Base-by-base conservation (phyloP, 2,888 invertebrate genomes). In the Ormyrus thymus region DNA sequence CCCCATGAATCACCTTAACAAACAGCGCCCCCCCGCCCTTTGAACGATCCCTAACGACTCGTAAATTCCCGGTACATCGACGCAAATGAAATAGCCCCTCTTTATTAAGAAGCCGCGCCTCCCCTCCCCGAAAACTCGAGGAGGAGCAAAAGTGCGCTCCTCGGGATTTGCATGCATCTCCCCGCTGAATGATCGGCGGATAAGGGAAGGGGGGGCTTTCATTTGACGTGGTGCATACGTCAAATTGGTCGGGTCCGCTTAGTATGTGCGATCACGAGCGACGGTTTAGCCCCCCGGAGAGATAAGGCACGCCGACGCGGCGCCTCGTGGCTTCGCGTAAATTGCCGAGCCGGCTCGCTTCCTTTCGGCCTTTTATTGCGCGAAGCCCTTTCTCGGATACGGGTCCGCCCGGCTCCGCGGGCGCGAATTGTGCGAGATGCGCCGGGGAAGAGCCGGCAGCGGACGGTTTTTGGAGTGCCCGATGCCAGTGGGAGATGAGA, bases 241-340 rank as follows among this genome's bases (percentile, higher is more conserved):
- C 84, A 83, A 84, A 84, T 77, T 81, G 84, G 83, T 84, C 76
- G 69, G 71, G 43, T 8, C 58, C 66, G 83, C 84, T 87, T 86
- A 85, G 85, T 87, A 88, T 88, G 88, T 84, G 85, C 83, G 84
- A 85, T 84, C 88, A 88, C 87, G 88, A 84, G 84, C 86, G 80
- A 83, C 87, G 87, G 87, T 88, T 88, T 88, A 88, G 79, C 83
- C 87, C 82, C 81, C 81, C 58, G 0, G 76, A 80, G 81, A 86
- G 88, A 88, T 88, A 88, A 87, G 88, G 87, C 88, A 86, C 86
- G 85, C 70, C 81, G 82, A 61, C 77, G 81, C 72, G 74, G 78
- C 10, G 11, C 45, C 11, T 45, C 61, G 7, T 6, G 10, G 13
- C 61, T 61, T 11, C 10, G 61, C 45, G 11, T 43, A n/a, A 61